Evolutionary conservation across 2,113 vertebrate genomes (phyloP).

Genomic region (Microcebus lehilahytsara): DNA sequence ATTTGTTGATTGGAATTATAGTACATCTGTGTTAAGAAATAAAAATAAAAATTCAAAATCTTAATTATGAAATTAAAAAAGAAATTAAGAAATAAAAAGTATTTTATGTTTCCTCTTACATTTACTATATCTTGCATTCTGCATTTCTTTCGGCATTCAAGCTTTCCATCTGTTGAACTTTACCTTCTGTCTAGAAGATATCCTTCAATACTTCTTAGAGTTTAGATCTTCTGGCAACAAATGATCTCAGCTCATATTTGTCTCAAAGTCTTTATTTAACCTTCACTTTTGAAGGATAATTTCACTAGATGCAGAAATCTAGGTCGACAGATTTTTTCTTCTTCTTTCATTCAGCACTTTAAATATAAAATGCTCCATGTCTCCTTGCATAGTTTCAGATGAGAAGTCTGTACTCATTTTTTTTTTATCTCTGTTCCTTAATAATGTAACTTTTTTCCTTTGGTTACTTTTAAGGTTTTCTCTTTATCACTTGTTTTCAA

Average conservation of each 20-base stretch:
- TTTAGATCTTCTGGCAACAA: not conserved
- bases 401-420: not conserved
- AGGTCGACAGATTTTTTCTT: not conserved
- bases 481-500: not conserved
- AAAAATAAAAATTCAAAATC: constrained; percentile 7
- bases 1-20: not conserved
- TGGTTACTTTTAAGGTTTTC: not conserved
- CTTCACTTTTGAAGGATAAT: not conserved
- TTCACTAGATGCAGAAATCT: not conserved
- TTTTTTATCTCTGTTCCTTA: not conserved
- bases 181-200: not conserved
- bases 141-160: not conserved
- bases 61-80: not conserved
- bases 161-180: not conserved
- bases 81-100: not conserved
- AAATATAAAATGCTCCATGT: not conserved
- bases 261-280: not conserved
- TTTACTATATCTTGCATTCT: not conserved
- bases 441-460: not conserved
- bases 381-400: not conserved
- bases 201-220: not conserved
- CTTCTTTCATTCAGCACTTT: not conserved
- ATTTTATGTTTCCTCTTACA: not conserved
- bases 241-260: not conserved
- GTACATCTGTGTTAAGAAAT: not conserved